Base-by-base conservation (phyloP, 2,888 invertebrate species). In the Slavum lentiscoides region DNA sequence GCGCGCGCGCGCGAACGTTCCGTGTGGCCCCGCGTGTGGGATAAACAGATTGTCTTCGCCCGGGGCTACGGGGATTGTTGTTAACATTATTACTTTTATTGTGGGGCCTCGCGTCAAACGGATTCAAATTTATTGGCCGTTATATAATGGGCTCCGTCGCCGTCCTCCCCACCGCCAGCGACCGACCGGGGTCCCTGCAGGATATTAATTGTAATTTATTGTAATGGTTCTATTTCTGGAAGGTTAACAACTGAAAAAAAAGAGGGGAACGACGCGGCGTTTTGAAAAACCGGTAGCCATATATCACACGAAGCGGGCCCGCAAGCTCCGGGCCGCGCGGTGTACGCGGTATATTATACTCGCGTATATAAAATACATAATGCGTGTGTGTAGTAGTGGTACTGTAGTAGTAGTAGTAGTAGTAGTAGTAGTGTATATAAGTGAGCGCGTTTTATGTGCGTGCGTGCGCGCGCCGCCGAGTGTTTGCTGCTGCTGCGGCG, bases 101-200 rank as follows among this genome's bases (percentile, higher is more conserved):
- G 80, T 80, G 80, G 80, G 80, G 80, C 80, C 80, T 72, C 80
- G 72, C 80, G 82, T 82, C 82, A 82, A 82, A 80, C 82, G 82
- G 82, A 82, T 82, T 82, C 73, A 83, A 83, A 84, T 84, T 83
- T 84, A 84, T 84, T 83, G 82, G 83, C 84, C 84, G 83, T 84
- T 83, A 83, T 84, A 84, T 84, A 84, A 84, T 84, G 83, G 84
- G 82, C 81, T 82, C 4, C 30, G 30, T 30, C 30, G 2, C 30
- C 30, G 30, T 30, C 30, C 30, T 4, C 30, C 30, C 2, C 30
- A 30, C 4, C 30, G 30, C 30, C 30, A 30, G 1, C 30, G 30
- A 30, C 2, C 2, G 30, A 81, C 82, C 82, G 83, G 83, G 77
- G 83, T 81, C 68, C 80, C 80, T 82, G 82, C 82, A 82, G 82